Base-by-base conservation (phyloP, 1,140 invertebrate species). In the Olivierus martensii region DNA sequence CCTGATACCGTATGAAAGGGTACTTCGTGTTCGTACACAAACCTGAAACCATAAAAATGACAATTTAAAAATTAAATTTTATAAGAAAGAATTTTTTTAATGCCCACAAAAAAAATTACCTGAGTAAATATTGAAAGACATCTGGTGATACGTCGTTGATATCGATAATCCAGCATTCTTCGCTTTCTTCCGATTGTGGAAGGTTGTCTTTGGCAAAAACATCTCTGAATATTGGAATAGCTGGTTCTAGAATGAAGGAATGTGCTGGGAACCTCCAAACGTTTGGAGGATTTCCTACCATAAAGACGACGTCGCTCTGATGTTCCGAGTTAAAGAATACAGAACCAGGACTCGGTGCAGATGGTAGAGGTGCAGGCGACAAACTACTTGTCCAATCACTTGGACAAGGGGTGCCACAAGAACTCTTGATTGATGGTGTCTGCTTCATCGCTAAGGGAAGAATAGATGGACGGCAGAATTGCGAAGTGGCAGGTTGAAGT, bases 61-160 rank as follows among this genome's bases (percentile, higher is more conserved):
- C n/a, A n/a, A n/a, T n/a, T n/a, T n/a, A n/a, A n/a, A n/a, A n/a
- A n/a, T n/a, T n/a, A n/a, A n/a, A n/a, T n/a, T n/a, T n/a, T n/a
- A n/a, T n/a, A n/a, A n/a, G n/a, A n/a, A n/a, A n/a, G n/a, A n/a
- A n/a, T n/a, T n/a, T n/a, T n/a, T n/a, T n/a, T n/a, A n/a, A n/a
- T n/a, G n/a, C n/a, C n/a, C n/a, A n/a, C n/a, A n/a, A n/a, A n/a
- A n/a, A n/a, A n/a, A n/a, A n/a, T 69, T 63, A 78, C 69, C 76
- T 78, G 36, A 82, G 67, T 0, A 83, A 67, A 61, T 80, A 73
- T 61, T 82, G 77, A 60, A 83, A 82, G 9, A 79, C 80, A 51
- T 79, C 65, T 38, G 78, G 78, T 42, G 82, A 78, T 3, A 81
- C 70, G 60, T 82, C 76, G 49, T 74, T 68, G 15, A 82, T 64